A percentile compares a stretch with the other conserved stretches of the same genome.
Conservation (phyloP, 2,888 invertebrate species). For the Vannuccia rotundouncinata region DNA sequence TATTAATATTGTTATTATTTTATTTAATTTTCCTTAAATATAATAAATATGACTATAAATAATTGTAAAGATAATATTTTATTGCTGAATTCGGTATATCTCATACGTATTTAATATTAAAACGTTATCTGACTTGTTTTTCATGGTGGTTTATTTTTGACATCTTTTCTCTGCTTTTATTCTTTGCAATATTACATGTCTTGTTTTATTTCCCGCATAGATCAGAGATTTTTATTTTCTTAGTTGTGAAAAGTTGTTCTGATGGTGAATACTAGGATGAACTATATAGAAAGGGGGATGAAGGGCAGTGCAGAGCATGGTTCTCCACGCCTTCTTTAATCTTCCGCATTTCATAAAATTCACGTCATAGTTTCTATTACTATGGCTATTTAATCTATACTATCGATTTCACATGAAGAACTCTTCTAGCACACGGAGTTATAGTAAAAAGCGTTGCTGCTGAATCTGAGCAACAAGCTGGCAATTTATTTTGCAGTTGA, state of each 20-base stretch:
- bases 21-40: too few species aligned
- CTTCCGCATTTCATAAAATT: not conserved
- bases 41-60: too few species aligned
- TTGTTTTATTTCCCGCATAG: too few species aligned
- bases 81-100: too few species aligned
- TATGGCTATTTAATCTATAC: not conserved
- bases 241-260: not conserved
- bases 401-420: conserved; percentile 17
- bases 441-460: not conserved
- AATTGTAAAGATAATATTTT: too few species aligned
- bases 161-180: too few species aligned
- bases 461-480: not conserved
- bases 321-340: not conserved
- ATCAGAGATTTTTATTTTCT: too few species aligned
- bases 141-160: too few species aligned
- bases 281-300: not conserved
- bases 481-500: not conserved
- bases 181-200: too few species aligned
- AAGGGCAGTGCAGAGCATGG: not conserved
- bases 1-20: too few species aligned
- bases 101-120: too few species aligned
- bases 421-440: not conserved
- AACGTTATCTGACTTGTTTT: too few species aligned
- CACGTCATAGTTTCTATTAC: not conserved
- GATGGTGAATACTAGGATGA: not conserved